phyloP scores from a whole-genome alignment of 2,113 vertebrate species.

The Sceloporus tristichus region DNA sequence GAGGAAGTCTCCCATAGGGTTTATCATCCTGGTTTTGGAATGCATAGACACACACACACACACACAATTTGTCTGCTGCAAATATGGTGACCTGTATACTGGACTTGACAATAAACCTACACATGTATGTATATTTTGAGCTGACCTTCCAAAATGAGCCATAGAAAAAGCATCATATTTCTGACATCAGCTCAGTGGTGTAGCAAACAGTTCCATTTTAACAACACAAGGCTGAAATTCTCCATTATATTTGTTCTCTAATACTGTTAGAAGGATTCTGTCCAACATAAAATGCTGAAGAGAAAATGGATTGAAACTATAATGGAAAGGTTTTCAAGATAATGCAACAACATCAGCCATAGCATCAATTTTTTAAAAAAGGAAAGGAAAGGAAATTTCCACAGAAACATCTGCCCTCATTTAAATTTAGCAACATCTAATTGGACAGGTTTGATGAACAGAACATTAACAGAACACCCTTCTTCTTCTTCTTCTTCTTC shows the following conservation, averaged over 20 bases:
- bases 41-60: too few relatives aligned
- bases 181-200: neutral
- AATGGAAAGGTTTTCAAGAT: neutral
- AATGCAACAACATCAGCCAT: neutral
- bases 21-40: too few relatives aligned
- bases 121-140: too few relatives aligned
- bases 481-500: too few relatives aligned
- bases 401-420: too few relatives aligned
- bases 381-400: neutral
- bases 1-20: too few relatives aligned
- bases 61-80: too few relatives aligned
- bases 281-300: neutral
- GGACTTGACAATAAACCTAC: too few relatives aligned
- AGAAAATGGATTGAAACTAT: neutral
- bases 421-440: neutral
- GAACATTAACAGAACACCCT: too few relatives aligned
- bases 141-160: neutral
- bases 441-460: neutral
- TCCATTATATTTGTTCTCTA: rapidly evolving
- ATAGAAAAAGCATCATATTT: neutral
- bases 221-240: neutral
- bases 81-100: too few relatives aligned
- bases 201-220: neutral
- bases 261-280: neutral
- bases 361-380: too few relatives aligned